phyloP scores from a whole-genome alignment of 2,113 vertebrate species.

The Axis porcinus region DNA sequence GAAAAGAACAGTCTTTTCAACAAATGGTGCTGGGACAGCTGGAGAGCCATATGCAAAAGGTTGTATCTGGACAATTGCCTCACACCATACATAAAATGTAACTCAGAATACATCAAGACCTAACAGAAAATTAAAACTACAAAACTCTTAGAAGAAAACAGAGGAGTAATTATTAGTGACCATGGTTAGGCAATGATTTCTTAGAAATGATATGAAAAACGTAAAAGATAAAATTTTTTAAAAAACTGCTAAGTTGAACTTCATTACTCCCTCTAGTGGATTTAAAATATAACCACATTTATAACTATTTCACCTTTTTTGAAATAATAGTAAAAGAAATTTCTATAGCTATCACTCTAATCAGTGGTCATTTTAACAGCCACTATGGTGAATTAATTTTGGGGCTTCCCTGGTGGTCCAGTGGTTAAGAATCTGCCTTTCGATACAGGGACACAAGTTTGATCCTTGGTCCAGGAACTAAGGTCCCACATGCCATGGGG shows the following conservation, averaged over 20 bases:
- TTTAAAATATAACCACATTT: not conserved
- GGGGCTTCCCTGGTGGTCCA: not conserved
- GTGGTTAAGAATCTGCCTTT: not conserved
- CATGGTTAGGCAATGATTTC: not conserved
- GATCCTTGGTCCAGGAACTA: not conserved
- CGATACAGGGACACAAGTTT: not conserved
- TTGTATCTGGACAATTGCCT: not conserved
- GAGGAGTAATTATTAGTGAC: not conserved
- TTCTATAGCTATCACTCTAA: not conserved
- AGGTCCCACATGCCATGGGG: not conserved
- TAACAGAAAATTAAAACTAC: not conserved
- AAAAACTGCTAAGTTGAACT: not conserved
- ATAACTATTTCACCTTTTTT: not conserved
- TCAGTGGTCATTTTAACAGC: not conserved
- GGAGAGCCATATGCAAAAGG: not conserved
- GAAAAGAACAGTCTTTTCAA: not conserved
- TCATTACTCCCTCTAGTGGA: slow-evolving; percentile 60
- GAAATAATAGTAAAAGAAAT: not conserved
- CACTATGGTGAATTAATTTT: not conserved
- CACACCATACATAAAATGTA: not conserved
- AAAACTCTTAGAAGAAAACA: not conserved
- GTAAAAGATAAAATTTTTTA: not conserved
- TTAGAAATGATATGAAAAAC: not conserved
- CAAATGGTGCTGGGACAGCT: not conserved
- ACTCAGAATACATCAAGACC: not conserved